Conservation (phyloP, 2,888 invertebrate species). For the Drosophila diplacantha region DNA sequence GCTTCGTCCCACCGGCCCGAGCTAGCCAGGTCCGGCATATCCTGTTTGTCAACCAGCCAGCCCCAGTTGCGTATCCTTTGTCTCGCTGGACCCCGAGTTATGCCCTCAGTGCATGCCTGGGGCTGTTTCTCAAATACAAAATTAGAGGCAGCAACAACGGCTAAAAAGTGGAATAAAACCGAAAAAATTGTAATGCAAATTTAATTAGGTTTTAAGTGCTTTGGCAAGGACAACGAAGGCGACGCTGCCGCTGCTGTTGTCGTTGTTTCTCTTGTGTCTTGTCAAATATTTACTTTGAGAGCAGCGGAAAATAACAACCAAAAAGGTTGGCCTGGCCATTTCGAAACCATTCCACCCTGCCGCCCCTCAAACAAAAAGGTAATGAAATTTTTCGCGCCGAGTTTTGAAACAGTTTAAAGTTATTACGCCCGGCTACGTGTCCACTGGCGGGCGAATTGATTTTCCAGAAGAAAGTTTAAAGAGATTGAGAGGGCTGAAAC, state of each 20-base stretch:
- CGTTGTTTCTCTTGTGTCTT: constrained; percentile 45
- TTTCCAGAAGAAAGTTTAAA: constrained; percentile 59
- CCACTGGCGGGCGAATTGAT: constrained; percentile 60
- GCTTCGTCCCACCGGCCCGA: constrained; percentile 1
- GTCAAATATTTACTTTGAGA: constrained; percentile 71
- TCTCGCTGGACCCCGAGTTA: constrained; percentile 36
- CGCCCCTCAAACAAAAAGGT: constrained; percentile 43
- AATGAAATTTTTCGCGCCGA: constrained; percentile 70
- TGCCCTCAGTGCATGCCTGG: constrained; percentile 49
- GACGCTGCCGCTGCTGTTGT: constrained; percentile 31
- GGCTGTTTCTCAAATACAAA: constrained; percentile 71
- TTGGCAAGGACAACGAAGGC: constrained; percentile 60
- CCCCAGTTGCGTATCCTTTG: constrained; percentile 35
- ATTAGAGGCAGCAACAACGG: constrained; percentile 51
- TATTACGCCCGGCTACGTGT: constrained; percentile 61
- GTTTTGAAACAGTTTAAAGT: constrained; percentile 71
- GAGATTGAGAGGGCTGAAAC: constrained; percentile 24
- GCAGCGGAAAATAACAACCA: constrained; percentile 66
- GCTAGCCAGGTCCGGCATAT: constrained; percentile 11
- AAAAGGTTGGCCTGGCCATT: constrained; percentile 56
- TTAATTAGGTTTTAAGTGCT: constrained; percentile 73
- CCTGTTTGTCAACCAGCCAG: constrained; percentile 64
- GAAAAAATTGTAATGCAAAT: constrained; percentile 72
- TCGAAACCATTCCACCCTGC: constrained; percentile 2
- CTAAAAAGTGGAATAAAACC: constrained; percentile 33